Evolutionary conservation across 2,888 invertebrate genomes (phyloP), one percentile per base, ranked within the genome.

Genomic region (Phytoseiulus persimilis): DNA sequence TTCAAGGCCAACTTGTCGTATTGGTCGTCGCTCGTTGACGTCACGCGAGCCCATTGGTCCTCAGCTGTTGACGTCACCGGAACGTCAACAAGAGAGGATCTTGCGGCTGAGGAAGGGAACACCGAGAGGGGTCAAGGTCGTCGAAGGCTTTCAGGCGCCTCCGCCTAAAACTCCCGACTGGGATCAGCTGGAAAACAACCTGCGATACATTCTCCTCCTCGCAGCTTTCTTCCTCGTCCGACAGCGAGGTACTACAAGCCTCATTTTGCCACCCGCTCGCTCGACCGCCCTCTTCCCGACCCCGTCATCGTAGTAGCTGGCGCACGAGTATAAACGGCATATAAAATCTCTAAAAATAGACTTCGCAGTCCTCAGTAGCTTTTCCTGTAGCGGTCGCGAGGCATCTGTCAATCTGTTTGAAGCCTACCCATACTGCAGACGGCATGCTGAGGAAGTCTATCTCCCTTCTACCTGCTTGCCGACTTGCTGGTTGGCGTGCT

Each of bases 31-130:
- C 0, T n/a, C 32, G 32, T 87, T 87, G 87, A 87, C 87, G 87
- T 87, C 87, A 87, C 87, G 45, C 31, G 33, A 33, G n/a, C 87
- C 32, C 33, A 87, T 32, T 87, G 87, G 87, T 45, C n/a, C 39
- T 33, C 87, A 45, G 32, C 87, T 39, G 45, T 45, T 45, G 32
- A 87, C 87, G 87, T 87, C 87, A 87, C 87, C 33, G 87, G 33
- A 87, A 87, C 87, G 87, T 33, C 87, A 87, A 87, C 87, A 87
- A 87, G 87, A 87, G 87, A 87, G 87, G 87, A 39, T 45, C 33
- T n/a, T n/a, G 87, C 28, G 31, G 23, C 31, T 39, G 87, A 87
- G 87, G 87, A 11, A 87, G 32, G 45, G 87, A 87, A 87, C n/a
- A n/a, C 39, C 32, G 87, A 31, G 39, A 87, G 87, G 33, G 87